Conservation (phyloP, 2,797 vertebrate species). For the Typhlichthys subterraneus region DNA sequence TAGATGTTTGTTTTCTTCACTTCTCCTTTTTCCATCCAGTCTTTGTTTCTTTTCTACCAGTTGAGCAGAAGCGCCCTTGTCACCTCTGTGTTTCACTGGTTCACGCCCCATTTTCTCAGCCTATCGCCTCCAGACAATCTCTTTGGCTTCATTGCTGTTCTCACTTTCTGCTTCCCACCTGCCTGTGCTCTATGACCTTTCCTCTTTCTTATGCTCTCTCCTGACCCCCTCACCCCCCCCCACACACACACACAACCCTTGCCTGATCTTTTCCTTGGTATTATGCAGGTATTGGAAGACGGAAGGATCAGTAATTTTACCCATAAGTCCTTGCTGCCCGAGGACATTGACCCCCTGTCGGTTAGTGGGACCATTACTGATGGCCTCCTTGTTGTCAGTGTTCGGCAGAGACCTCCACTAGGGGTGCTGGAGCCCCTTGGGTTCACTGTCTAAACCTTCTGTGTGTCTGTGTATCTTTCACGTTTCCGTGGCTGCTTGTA, state of each 20-base stretch:
- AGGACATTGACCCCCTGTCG: conserved; percentile 84
- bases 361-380: conserved; percentile 75
- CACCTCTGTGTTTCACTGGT: conserved; percentile 9
- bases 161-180: background rate
- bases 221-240: background rate
- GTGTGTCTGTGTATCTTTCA: conserved; percentile 65
- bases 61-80: conserved; percentile 5
- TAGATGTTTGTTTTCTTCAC: conserved; percentile 17
- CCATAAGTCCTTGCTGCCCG: conserved; percentile 82
- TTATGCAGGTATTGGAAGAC: conserved; percentile 77
- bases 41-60: background rate
- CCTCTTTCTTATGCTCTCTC: background rate
- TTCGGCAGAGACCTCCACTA: conserved; percentile 27
- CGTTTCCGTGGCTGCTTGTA: background rate
- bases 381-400: conserved; percentile 75
- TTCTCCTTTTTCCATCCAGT: background rate
- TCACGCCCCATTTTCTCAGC: conserved; percentile 30
- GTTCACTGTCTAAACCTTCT: conserved; percentile 46
- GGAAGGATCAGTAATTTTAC: conserved; percentile 82
- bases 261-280: background rate
- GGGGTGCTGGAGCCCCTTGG: conserved; percentile 12
- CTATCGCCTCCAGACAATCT: background rate
- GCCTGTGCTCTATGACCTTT: conserved; percentile 5
- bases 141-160: conserved; percentile 22
- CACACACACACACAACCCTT: background rate